These are phyloP conservation scores for Barypeithes pellucidus DNA, from an alignment of 2,888 invertebrate species.

Conservation along the genomic window DNA sequence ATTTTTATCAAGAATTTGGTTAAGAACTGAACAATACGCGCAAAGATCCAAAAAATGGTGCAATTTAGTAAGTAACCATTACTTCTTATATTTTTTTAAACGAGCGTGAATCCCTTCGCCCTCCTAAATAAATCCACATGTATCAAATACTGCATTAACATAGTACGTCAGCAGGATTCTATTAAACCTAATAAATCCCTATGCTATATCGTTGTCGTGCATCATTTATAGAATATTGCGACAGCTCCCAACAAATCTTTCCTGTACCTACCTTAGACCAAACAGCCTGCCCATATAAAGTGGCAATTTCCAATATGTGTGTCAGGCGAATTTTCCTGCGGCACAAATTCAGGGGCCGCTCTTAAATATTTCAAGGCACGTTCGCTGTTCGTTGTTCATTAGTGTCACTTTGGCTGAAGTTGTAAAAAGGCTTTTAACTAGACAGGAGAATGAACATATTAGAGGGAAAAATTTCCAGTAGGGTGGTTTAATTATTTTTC, in stretches of 20 bases:
- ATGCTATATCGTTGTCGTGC: slow-evolving; percentile 4
- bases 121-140: too few species aligned
- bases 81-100: too few species aligned
- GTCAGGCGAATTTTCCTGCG: slow-evolving; percentile 21
- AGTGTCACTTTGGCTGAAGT: slow-evolving; percentile 20
- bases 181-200: not conserved
- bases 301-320: slow-evolving; percentile 23
- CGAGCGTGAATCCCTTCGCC: too few species aligned
- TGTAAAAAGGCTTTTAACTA: not conserved
- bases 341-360: slow-evolving; percentile 5
- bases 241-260: slow-evolving; percentile 13
- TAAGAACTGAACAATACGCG: too few species aligned
- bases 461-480: too few species aligned
- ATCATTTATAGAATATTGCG: not conserved
- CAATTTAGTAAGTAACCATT: too few species aligned
- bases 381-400: slow-evolving; percentile 23
- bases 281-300: slow-evolving; percentile 11
- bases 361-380: slow-evolving; percentile 35
- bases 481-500: too few species aligned
- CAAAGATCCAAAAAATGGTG: too few species aligned
- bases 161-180: too few species aligned
- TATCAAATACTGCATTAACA: not conserved
- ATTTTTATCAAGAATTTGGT: too few species aligned
- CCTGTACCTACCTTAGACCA: not conserved
- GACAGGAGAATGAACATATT: not conserved